phyloP scores from a whole-genome alignment of 2,888 invertebrate genomes.

The Drosophila maculinotata region DNA sequence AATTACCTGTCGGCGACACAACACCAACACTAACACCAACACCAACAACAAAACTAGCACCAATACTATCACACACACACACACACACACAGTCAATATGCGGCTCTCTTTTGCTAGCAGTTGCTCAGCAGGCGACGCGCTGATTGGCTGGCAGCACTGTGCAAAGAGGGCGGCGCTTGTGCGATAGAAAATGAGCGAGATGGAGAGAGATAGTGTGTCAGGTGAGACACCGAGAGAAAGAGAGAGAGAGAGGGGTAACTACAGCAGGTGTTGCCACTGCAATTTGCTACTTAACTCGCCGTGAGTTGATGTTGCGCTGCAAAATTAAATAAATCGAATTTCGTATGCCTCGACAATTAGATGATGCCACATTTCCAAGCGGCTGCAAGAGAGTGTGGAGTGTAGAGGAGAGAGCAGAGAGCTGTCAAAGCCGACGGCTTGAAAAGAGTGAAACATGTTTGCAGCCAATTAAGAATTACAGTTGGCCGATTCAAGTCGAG shows the following conservation, averaged over 20 bases:
- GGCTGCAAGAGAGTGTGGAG: neutral
- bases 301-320: slow-evolving; percentile 21
- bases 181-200: neutral
- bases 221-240: slow-evolving; percentile 17
- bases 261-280: slow-evolving; percentile 67
- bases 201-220: slow-evolving; percentile 6
- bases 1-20: slow-evolving; percentile 78
- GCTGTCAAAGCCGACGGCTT: slow-evolving; percentile 29
- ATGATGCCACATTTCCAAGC: neutral
- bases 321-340: slow-evolving; percentile 40
- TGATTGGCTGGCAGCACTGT: slow-evolving; percentile 39
- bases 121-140: slow-evolving; percentile 24
- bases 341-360: slow-evolving; percentile 16
- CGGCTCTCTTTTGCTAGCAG: slow-evolving; percentile 16
- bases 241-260: slow-evolving; percentile 36
- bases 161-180: slow-evolving; percentile 46
- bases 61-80: slow-evolving; percentile 2
- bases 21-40: slow-evolving; percentile 56
- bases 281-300: slow-evolving; percentile 55
- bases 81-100: slow-evolving; percentile 5
- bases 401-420: neutral
- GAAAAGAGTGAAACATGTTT: slow-evolving; percentile 14
- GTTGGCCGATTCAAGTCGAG: slow-evolving; percentile 10
- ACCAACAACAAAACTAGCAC: too few relatives aligned
- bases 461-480: slow-evolving; percentile 31